Conservation (phyloP, 1,140 invertebrate species). For the Leptopilina clavipes region DNA sequence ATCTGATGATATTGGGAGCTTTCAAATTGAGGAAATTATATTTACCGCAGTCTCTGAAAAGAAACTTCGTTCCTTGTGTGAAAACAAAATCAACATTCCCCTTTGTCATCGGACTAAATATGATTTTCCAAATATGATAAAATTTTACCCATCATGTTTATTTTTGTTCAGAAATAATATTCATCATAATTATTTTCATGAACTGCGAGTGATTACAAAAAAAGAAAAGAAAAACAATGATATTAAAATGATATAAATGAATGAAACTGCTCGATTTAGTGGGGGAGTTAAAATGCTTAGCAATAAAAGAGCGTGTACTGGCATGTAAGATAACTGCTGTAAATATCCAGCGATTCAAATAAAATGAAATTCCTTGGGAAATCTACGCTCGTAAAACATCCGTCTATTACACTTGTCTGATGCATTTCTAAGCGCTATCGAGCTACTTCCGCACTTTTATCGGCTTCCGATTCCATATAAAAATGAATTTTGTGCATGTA, state of each 20-base stretch:
- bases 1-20: background rate
- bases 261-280: background rate
- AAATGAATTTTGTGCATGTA: slow-evolving; percentile 28
- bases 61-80: background rate
- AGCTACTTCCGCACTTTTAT: slow-evolving; percentile 34
- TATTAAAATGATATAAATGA: slow-evolving; percentile 12
- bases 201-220: too few species aligned
- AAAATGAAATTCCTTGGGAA: slow-evolving; percentile 18
- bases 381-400: slow-evolving; percentile 31
- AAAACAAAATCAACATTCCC: background rate
- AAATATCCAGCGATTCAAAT: slow-evolving; percentile 25
- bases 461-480: slow-evolving; percentile 33
- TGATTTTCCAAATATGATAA: too few species aligned
- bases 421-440: slow-evolving; percentile 31
- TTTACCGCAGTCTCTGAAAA: background rate
- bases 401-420: slow-evolving; percentile 31
- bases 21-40: background rate
- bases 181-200: too few species aligned
- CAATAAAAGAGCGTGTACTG: slow-evolving; percentile 22
- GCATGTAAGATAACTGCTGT: slow-evolving; percentile 8
- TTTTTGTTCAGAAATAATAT: too few species aligned
- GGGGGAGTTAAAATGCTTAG: slow-evolving; percentile 3
- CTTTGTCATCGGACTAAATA: too few species aligned
- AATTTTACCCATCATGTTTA: too few species aligned
- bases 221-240: background rate